Evolutionary conservation across 2,797 vertebrate genomes (phyloP).

Genomic region (Aratinga solstitialis): DNA sequence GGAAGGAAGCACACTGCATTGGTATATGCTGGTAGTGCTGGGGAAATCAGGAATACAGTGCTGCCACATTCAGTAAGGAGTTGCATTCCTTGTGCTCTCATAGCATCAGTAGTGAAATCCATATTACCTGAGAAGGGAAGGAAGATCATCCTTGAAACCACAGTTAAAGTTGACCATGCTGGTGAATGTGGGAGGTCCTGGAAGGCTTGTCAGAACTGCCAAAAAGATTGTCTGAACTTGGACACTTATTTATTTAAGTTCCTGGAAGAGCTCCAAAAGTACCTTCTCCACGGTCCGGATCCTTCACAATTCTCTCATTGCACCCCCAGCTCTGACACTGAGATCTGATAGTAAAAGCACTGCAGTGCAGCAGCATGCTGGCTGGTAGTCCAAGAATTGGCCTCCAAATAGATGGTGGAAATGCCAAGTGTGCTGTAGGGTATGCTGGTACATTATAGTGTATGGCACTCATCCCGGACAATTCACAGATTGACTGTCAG

Average conservation of each 20-base stretch:
- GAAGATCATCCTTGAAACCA: not conserved
- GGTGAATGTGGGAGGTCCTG: not conserved
- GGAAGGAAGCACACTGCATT: not conserved
- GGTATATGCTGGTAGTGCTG: not conserved
- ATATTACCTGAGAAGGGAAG: not conserved
- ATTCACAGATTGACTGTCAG: not conserved
- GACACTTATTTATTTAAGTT: not conserved
- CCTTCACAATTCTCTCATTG: not conserved
- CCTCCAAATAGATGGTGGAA: not conserved
- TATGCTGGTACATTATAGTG: not conserved
- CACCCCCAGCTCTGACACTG: not conserved
- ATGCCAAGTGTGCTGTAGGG: not conserved
- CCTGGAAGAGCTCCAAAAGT: not conserved
- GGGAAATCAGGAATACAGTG: not conserved
- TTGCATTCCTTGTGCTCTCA: not conserved
- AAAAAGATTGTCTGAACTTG: not conserved
- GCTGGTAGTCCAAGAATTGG: not conserved
- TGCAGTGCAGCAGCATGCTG: not conserved
- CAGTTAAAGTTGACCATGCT: not conserved
- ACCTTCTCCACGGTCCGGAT: not conserved
- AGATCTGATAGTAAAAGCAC: not conserved
- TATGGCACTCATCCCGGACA: not conserved
- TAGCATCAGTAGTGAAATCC: not conserved
- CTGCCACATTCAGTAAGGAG: not conserved
- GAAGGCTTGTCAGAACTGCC: not conserved